phyloP scores from a whole-genome alignment of 1,140 invertebrate genomes.

The Drosophila parabipectinata region DNA sequence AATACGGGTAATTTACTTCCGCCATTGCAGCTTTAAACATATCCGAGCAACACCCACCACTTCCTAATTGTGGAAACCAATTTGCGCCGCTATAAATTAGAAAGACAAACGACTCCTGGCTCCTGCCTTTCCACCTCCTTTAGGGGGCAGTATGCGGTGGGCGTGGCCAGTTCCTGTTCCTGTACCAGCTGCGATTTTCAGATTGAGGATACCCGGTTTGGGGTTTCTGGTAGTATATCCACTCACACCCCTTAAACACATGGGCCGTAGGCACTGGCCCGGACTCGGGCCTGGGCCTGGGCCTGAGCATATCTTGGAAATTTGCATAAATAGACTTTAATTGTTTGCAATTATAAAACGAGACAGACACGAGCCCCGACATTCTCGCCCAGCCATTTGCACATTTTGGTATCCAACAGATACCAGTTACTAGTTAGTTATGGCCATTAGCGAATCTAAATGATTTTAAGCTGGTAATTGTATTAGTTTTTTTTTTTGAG shows the following conservation, averaged over 20 bases:
- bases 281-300: slow-evolving; percentile 9
- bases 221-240: slow-evolving; percentile 11
- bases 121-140: not conserved
- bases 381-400: not conserved
- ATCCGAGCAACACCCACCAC: slow-evolving; percentile 79
- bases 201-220: not conserved
- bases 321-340: slow-evolving; percentile 83
- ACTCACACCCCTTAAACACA: not conserved
- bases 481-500: not conserved
- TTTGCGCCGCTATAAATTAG: slow-evolving; percentile 81
- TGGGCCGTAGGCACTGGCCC: slow-evolving; percentile 1
- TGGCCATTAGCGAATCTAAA: slow-evolving; percentile 1
- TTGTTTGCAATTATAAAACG: slow-evolving; percentile 81
- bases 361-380: slow-evolving; percentile 21
- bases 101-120: slow-evolving; percentile 69
- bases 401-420: slow-evolving; percentile 21
- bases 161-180: slow-evolving; percentile 61
- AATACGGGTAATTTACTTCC: slow-evolving; percentile 75
- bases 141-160: slow-evolving; percentile 11
- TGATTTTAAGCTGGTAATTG: not conserved
- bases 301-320: slow-evolving; percentile 72
- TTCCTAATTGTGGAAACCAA: slow-evolving; percentile 82
- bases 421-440: slow-evolving; percentile 5
- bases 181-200: slow-evolving; percentile 15
- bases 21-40: slow-evolving; percentile 72